A percentile compares a stretch with the other conserved stretches of the same genome.
Conservation (phyloP, 2,113 vertebrate species). For the Hippocampus barbouri region DNA sequence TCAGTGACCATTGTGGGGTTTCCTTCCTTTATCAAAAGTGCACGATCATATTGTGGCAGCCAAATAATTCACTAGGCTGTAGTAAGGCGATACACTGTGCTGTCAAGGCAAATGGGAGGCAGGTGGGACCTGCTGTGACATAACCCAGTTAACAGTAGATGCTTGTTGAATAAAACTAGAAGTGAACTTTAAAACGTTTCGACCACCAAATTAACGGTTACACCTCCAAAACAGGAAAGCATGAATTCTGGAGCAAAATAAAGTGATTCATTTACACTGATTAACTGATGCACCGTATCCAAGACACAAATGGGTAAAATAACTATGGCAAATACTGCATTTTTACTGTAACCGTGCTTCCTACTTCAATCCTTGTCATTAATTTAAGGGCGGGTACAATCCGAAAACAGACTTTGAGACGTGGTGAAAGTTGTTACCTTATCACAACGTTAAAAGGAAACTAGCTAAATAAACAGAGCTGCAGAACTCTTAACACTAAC, state of each 20-base stretch:
- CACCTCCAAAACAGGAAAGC: conserved; percentile 13
- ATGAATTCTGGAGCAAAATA: not conserved
- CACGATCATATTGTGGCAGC: conserved; percentile 6
- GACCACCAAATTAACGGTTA: conserved; percentile 27
- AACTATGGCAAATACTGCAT: not conserved
- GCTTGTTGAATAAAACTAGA: conserved; percentile 38
- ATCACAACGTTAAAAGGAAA: not conserved
- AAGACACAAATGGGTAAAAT: not conserved
- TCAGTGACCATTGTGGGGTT: not conserved
- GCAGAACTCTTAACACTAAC: not conserved
- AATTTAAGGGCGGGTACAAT: not conserved
- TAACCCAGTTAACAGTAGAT: conserved; percentile 53
- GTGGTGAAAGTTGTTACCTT: not conserved
- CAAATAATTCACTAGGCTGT: conserved; percentile 33
- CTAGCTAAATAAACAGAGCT: no score
- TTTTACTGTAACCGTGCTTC: not conserved
- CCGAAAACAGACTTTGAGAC: not conserved
- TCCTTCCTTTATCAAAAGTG: not conserved
- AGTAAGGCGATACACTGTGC: conserved; percentile 27
- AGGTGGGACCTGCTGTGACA: conserved; percentile 49
- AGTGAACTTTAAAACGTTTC: conserved; percentile 15
- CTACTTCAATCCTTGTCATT: not conserved
- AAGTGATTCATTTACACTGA: conserved; percentile 2
- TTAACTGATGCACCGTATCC: not conserved
- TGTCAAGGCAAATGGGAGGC: conserved; percentile 62